Percentiles rank a stretch among this genome's conserved stretches.
phyloP scores from a whole-genome alignment of 2,797 vertebrate genomes.

The Momotus momota region DNA sequence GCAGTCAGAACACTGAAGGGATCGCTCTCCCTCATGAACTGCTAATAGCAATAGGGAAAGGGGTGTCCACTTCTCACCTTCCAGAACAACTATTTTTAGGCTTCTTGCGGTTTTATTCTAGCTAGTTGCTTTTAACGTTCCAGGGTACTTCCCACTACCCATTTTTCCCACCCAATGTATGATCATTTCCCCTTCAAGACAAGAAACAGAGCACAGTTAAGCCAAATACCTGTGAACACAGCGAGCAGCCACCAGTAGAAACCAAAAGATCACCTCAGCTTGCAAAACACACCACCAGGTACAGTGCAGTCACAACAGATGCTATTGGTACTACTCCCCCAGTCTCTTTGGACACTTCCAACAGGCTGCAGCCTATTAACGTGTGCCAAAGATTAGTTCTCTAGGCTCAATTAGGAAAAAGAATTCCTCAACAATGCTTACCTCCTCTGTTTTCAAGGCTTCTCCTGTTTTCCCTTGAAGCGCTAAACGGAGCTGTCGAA shows the following conservation, averaged over 20 bases:
- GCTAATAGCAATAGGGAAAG: neutral
- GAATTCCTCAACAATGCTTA: conserved; percentile 41
- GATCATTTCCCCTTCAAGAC: neutral
- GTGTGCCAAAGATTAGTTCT: neutral
- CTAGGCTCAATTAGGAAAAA: neutral
- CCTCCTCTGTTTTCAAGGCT: conserved; percentile 97
- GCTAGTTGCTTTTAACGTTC: neutral
- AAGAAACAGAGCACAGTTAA: neutral
- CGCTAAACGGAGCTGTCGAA: conserved; percentile 93
- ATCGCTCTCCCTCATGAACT: neutral
- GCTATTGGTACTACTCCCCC: neutral
- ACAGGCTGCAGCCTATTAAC: neutral
- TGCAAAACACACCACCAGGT: neutral
- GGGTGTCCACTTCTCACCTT: neutral
- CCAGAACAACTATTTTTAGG: neutral
- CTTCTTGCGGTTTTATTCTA: neutral
- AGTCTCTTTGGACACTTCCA: neutral
- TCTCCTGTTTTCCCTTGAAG: conserved; percentile 98
- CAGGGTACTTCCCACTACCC: neutral
- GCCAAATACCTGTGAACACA: neutral
- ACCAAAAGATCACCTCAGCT: neutral
- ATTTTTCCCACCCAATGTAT: neutral
- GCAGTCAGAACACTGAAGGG: neutral
- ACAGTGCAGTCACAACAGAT: neutral
- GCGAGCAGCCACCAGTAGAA: neutral